Percentiles rank a stretch among this genome's conserved stretches.
These are phyloP conservation scores for Oncorhynchus clarkii DNA, from an alignment of 2,113 vertebrate genomes.

Conservation along the genomic window DNA sequence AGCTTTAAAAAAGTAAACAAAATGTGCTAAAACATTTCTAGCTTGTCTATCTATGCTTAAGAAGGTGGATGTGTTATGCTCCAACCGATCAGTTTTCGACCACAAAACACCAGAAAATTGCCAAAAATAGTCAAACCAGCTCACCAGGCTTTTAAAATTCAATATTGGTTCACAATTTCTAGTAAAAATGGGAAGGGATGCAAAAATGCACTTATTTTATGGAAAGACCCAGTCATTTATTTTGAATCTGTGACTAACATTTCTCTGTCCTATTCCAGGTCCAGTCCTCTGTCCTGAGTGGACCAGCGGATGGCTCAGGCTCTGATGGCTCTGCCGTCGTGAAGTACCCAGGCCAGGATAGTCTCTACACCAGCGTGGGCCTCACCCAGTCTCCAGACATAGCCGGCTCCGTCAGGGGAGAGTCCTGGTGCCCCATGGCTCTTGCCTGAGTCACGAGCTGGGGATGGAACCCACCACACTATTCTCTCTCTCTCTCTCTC, in stretches of 20 bases:
- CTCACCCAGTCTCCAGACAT: constrained; percentile 86
- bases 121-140: too few species aligned
- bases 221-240: not conserved
- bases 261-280: constrained; percentile 68
- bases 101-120: too few species aligned
- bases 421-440: constrained; percentile 93
- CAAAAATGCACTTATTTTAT: too few species aligned
- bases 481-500: constrained; percentile 10
- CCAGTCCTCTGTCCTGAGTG: constrained; percentile 83
- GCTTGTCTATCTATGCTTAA: too few species aligned
- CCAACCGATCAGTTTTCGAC: too few species aligned
- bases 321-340: constrained; percentile 72
- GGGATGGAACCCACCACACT: constrained; percentile 49
- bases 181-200: too few species aligned
- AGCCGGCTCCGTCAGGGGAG: constrained; percentile 83
- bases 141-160: too few species aligned
- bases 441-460: constrained; percentile 79
- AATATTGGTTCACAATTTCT: too few species aligned
- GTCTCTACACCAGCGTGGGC: constrained; percentile 86
- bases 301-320: constrained; percentile 78
- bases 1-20: too few species aligned
- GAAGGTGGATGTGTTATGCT: too few species aligned
- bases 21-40: too few species aligned
- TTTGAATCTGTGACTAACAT: not conserved
- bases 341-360: constrained; percentile 90